Evolutionary conservation across 2,797 vertebrate genomes (phyloP).

Genomic region (Anguilla obscura): DNA sequence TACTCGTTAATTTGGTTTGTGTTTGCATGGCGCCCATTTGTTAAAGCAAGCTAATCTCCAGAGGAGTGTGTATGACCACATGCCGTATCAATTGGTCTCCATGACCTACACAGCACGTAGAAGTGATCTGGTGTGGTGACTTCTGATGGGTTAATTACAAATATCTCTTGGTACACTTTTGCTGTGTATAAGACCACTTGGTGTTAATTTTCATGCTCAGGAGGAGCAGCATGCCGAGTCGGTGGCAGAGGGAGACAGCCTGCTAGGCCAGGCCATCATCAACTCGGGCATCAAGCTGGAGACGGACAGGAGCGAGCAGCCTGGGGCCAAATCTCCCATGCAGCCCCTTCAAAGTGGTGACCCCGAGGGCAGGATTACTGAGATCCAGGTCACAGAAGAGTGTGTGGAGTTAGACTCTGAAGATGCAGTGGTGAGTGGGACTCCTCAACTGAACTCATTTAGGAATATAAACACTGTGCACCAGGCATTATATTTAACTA

Average conservation of each 20-base stretch:
- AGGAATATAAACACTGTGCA: neutral
- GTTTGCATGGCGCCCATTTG: neutral
- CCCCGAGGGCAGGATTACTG: slow-evolving; percentile 56
- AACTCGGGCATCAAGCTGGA: slow-evolving; percentile 88
- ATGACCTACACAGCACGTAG: neutral
- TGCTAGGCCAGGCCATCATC: slow-evolving; percentile 93
- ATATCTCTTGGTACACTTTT: neutral
- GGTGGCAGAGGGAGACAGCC: slow-evolving; percentile 80
- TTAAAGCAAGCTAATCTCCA: neutral
- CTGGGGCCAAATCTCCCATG: slow-evolving; percentile 55
- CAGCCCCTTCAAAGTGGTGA: slow-evolving; percentile 57
- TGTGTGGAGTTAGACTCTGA: slow-evolving; percentile 66
- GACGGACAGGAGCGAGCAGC: slow-evolving; percentile 68
- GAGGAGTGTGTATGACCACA: neutral
- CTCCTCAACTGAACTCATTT: neutral
- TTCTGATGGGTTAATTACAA: neutral
- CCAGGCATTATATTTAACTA: too few relatives aligned
- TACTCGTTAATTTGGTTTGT: neutral
- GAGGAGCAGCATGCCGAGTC: slow-evolving; percentile 66
- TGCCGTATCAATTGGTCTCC: neutral
- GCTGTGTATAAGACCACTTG: neutral
- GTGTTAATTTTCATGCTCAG: slow-evolving; percentile 3
- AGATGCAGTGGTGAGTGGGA: slow-evolving; percentile 45
- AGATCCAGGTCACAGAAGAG: slow-evolving; percentile 76
- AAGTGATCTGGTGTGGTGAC: neutral